Conservation (phyloP, 2,888 invertebrate species). For the Dryobota labecula region DNA sequence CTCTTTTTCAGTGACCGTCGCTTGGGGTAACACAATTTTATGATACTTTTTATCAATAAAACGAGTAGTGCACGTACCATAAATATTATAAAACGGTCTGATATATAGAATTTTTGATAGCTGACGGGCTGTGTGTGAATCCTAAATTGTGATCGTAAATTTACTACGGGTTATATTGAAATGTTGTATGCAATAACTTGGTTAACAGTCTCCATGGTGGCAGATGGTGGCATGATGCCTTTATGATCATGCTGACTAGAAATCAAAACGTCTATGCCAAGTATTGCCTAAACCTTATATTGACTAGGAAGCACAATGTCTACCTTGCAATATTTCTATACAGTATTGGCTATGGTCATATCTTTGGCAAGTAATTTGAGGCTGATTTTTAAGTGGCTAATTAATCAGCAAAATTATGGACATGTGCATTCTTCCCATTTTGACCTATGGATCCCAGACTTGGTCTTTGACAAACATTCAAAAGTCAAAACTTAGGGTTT, state of each 20-base stretch:
- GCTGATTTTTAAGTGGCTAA: slow-evolving; percentile 2
- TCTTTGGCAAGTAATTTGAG: neutral
- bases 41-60: slow-evolving; percentile 81
- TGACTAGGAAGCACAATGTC: no score
- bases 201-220: slow-evolving; percentile 3
- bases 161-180: slow-evolving; percentile 20
- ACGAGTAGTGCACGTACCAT: slow-evolving; percentile 60
- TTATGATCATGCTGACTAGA: no score
- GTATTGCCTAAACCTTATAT: no score
- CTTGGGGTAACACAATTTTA: slow-evolving; percentile 77
- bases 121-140: slow-evolving; percentile 43
- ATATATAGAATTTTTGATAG: slow-evolving; percentile 39
- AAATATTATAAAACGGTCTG: slow-evolving; percentile 60
- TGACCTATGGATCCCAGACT: no score
- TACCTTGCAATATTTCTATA: no score
- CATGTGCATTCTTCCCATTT: no score
- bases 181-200: slow-evolving; percentile 10
- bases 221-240: slow-evolving; percentile 13
- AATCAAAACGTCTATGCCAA: no score
- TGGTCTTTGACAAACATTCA: no score
- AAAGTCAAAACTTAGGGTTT: no score
- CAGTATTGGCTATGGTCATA: neutral
- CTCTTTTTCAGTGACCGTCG: slow-evolving; percentile 74
- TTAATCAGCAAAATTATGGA: slow-evolving; percentile 5
- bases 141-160: slow-evolving; percentile 43